Conservation (phyloP, 2,888 invertebrate species). For the Dyspetes luteomarginatus region DNA sequence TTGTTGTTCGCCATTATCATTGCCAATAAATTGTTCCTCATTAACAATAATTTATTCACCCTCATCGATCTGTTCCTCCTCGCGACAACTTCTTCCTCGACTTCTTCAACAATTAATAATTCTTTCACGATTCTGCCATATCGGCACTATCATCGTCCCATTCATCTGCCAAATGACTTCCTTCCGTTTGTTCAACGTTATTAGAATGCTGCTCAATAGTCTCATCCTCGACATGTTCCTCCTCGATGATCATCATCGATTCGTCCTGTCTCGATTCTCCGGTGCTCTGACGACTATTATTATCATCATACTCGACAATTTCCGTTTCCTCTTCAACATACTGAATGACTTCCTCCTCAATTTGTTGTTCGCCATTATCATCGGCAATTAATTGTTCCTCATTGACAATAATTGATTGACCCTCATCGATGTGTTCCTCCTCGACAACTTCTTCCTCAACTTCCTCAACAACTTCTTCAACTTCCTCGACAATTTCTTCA, state of each 20-base stretch:
- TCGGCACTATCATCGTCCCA: conserved; percentile 77
- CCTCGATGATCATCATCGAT: conserved; percentile 79
- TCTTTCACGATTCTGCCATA: conserved; percentile 67
- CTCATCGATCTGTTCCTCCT: conserved; percentile 77
- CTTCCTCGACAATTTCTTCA: conserved; percentile 66
- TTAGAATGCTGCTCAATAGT: conserved; percentile 53
- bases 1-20: conserved; percentile 71
- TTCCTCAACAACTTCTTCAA: conserved; percentile 79
- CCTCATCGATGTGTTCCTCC: conserved; percentile 78
- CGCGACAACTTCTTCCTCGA: neutral
- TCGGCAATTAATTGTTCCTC: conserved; percentile 69
- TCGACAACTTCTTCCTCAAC: conserved; percentile 76
- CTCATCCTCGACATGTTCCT: conserved; percentile 76
- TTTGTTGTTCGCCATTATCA: conserved; percentile 70
- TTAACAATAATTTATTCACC: conserved; percentile 70
- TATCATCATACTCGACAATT: conserved; percentile 80
- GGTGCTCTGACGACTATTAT: conserved; percentile 71
- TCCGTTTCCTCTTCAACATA: conserved; percentile 83
- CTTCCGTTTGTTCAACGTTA: conserved; percentile 58
- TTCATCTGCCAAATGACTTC: conserved; percentile 72
- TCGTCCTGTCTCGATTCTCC: conserved; percentile 78
- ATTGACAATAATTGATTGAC: conserved; percentile 69
- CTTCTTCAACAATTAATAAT: neutral
- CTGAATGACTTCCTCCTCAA: conserved; percentile 80
- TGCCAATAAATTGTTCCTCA: conserved; percentile 67